Percentiles rank a stretch among this genome's conserved stretches.
phyloP scores from a whole-genome alignment of 2,888 invertebrate species.

The Agonum fuliginosum region DNA sequence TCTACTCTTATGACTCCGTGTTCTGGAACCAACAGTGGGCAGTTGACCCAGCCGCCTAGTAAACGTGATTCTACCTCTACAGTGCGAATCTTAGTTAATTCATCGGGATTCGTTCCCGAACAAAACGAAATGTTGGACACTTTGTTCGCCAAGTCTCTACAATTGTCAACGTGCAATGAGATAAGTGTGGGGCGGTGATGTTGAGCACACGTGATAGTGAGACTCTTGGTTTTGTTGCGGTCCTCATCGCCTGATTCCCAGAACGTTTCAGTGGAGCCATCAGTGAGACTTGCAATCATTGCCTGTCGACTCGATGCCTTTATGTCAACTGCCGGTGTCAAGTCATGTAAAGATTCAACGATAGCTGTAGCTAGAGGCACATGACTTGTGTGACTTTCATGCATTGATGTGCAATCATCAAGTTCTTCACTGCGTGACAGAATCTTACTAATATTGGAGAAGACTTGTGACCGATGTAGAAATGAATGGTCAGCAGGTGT shows the following conservation, averaged over 20 bases:
- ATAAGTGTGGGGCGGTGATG: constrained; percentile 83
- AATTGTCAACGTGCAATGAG: constrained; percentile 95
- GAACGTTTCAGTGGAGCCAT: constrained; percentile 97
- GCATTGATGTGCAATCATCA: constrained; percentile 77
- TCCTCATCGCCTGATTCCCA: constrained; percentile 99
- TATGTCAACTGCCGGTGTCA: constrained; percentile 85
- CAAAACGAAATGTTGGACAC: constrained; percentile 90
- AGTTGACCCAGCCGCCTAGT: constrained; percentile 92
- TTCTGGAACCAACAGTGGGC: constrained; percentile 73
- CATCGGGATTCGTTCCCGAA: constrained; percentile 88
- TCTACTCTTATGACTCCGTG: constrained; percentile 84
- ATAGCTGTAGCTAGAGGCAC: constrained; percentile 71
- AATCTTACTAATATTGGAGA: constrained; percentile 96
- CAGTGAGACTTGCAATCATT: constrained; percentile 94
- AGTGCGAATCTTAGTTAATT: constrained; percentile 85
- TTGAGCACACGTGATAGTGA: constrained; percentile 80
- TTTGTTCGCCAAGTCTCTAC: constrained; percentile 94
- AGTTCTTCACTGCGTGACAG: constrained; percentile 93
- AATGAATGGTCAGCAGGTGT: constrained; percentile 93
- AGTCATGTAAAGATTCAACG: constrained; percentile 82
- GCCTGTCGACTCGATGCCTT: constrained; percentile 95
- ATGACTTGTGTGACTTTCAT: constrained; percentile 76
- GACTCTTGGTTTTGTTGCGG: constrained; percentile 91
- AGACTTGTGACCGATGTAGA: constrained; percentile 86
- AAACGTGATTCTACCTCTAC: constrained; percentile 89